Conservation (phyloP, 2,888 invertebrate genomes). For the Spisula subtruncata region DNA sequence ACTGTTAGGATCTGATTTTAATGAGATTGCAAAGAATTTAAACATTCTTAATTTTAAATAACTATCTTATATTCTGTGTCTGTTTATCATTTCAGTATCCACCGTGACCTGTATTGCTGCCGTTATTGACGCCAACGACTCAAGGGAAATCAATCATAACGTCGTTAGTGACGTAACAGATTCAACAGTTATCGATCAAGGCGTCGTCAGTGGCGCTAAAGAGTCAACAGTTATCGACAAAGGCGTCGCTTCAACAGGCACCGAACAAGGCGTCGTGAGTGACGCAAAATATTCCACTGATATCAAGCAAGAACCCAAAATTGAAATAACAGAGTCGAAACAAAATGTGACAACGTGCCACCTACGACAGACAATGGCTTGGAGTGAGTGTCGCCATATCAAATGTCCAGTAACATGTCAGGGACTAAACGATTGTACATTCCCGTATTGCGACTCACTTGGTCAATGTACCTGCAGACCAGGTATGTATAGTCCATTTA, state of each 20-base stretch:
- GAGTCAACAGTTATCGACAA: too few relatives aligned
- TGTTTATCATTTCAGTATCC: slow-evolving; percentile 2
- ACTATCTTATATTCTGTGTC: background rate
- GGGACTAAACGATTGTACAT: slow-evolving; percentile 49
- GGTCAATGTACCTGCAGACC: slow-evolving; percentile 50
- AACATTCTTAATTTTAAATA: too few relatives aligned
- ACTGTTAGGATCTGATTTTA: too few relatives aligned
- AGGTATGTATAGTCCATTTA: slow-evolving; percentile 50
- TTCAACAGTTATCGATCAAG: background rate
- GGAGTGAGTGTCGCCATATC: slow-evolving; percentile 47
- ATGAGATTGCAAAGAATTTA: too few relatives aligned
- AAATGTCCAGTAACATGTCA: slow-evolving; percentile 48
- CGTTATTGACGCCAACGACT: background rate
- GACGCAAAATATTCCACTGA: background rate
- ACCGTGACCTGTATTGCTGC: background rate
- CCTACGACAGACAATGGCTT: slow-evolving; percentile 58
- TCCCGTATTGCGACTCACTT: slow-evolving; percentile 55
- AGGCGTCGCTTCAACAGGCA: background rate
- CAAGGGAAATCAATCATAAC: too few relatives aligned
- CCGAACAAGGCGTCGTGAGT: too few relatives aligned
- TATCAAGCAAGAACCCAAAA: background rate
- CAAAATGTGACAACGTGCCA: slow-evolving; percentile 31
- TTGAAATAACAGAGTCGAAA: background rate
- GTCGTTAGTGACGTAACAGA: too few relatives aligned
- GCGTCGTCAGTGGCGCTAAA: background rate